phyloP scores from a whole-genome alignment of 2,113 vertebrate species.

The Trematocara macrostoma region DNA sequence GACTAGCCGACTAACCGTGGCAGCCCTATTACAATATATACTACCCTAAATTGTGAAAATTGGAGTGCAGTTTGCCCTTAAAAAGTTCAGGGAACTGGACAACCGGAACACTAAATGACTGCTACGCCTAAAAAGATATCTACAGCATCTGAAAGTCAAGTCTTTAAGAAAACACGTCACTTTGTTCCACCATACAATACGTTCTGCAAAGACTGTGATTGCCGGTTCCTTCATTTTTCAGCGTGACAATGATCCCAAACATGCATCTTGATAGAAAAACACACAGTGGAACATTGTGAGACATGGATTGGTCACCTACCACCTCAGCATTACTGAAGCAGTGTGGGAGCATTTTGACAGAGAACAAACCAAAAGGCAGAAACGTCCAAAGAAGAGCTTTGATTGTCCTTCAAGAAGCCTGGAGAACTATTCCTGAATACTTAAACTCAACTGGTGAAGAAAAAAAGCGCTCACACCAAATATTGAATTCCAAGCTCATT shows the following conservation, averaged over 20 bases:
- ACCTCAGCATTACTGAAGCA: not conserved
- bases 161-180: not conserved
- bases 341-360: not conserved
- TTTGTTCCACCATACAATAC: not conserved
- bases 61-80: not conserved
- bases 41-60: not conserved
- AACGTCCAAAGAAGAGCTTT: not conserved
- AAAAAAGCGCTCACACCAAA: not conserved
- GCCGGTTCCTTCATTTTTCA: not conserved
- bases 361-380: not conserved
- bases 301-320: no score
- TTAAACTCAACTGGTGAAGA: not conserved
- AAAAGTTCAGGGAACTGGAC: not conserved
- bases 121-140: not conserved
- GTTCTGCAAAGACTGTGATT: not conserved
- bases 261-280: not conserved
- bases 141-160: not conserved
- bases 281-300: rapidly evolving
- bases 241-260: not conserved
- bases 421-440: not conserved
- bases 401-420: not conserved
- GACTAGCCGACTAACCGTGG: no score
- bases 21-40: not conserved
- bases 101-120: not conserved
- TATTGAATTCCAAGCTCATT: not conserved